A percentile compares a stretch with the other conserved stretches of the same genome.
phyloP scores from a whole-genome alignment of 1,140 invertebrate species.

The Ostrea edulis region DNA sequence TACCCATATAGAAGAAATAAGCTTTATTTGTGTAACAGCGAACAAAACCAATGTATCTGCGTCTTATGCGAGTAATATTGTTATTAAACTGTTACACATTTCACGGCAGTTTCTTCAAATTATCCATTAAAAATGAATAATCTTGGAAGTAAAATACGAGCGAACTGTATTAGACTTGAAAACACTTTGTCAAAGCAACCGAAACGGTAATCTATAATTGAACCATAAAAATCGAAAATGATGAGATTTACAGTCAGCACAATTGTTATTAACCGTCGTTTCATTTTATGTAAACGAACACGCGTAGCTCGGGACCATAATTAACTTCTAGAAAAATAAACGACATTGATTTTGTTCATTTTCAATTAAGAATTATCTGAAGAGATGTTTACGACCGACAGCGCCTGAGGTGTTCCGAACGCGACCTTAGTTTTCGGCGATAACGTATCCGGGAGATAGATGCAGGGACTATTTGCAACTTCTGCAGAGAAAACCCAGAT shows the following conservation, averaged over 20 bases:
- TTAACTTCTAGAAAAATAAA: constrained; percentile 40
- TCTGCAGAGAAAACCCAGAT: constrained; percentile 27
- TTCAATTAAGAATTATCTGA: constrained; percentile 39
- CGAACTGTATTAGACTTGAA: neutral
- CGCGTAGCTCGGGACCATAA: constrained; percentile 26
- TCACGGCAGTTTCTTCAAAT: neutral
- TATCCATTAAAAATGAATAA: neutral
- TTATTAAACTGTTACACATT: neutral
- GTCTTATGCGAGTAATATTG: too few relatives aligned
- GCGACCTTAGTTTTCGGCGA: constrained; percentile 29
- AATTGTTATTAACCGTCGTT: constrained; percentile 30
- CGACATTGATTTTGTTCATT: constrained; percentile 37
- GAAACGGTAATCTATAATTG: constrained; percentile 25
- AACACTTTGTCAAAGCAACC: neutral
- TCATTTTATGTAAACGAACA: constrained; percentile 37
- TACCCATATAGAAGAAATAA: too few relatives aligned
- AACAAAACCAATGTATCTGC: too few relatives aligned
- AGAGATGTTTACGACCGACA: constrained; percentile 31
- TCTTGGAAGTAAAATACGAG: neutral
- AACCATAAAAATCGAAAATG: constrained; percentile 27
- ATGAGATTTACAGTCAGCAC: constrained; percentile 5
- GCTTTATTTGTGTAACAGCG: too few relatives aligned
- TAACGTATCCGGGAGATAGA: neutral
- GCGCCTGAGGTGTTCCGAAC: constrained; percentile 31
- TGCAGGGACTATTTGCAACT: constrained; percentile 21